Conservation (phyloP, 2,888 invertebrate genomes). For the Agelastica alni region DNA sequence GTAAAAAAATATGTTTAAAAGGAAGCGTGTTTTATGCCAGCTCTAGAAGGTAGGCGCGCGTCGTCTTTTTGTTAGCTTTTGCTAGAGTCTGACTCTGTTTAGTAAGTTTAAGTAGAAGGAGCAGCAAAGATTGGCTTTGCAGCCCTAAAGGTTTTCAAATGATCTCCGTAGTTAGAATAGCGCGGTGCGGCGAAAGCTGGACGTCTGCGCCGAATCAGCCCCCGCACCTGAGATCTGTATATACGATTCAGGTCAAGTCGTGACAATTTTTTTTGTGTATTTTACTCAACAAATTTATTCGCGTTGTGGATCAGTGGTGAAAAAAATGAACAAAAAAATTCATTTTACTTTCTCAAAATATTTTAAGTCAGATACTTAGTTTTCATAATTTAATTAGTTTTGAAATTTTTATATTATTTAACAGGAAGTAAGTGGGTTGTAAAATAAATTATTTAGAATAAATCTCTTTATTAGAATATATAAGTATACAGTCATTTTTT, state of each 20-base stretch:
- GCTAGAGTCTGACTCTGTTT: constrained; percentile 51
- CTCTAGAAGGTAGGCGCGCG: constrained; percentile 26
- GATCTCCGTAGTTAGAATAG: constrained; percentile 58
- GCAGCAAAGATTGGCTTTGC: constrained; percentile 37
- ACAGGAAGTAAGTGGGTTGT: no score
- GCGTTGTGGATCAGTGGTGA: no score
- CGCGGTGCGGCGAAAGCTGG: constrained; percentile 53
- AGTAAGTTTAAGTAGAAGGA: constrained; percentile 43
- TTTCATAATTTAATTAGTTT: no score
- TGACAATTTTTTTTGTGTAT: constrained; percentile 16
- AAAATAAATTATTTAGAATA: no score
- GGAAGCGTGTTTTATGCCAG: no score
- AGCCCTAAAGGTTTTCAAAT: constrained; percentile 56
- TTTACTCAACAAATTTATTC: constrained; percentile 2
- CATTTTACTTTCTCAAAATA: no score
- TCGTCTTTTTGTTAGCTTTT: constrained; percentile 51
- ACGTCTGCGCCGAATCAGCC: constrained; percentile 51
- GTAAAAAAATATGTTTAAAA: no score
- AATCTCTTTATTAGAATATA: no score
- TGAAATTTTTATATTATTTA: no score
- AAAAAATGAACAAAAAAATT: no score
- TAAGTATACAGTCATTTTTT: no score
- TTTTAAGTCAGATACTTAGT: no score
- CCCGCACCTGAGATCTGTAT: constrained; percentile 51
- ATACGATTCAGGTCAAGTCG: constrained; percentile 38